phyloP scores from a whole-genome alignment of 2,113 vertebrate species.

The Eubucco bourcierii region DNA sequence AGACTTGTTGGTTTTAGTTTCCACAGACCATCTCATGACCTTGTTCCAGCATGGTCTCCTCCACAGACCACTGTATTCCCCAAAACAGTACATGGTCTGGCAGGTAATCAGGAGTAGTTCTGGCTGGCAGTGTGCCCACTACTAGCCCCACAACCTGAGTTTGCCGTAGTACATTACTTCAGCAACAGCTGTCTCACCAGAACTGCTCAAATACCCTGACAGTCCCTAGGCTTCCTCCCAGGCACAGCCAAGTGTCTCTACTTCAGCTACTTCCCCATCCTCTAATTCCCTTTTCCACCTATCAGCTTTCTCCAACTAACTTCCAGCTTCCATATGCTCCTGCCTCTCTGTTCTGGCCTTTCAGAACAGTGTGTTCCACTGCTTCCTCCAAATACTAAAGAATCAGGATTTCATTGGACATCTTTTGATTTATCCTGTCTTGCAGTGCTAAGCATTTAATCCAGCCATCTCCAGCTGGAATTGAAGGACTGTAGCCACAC shows the following conservation, averaged over 20 bases:
- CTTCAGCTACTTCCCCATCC: not conserved
- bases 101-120: not conserved
- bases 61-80: not conserved
- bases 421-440: not conserved
- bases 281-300: not conserved
- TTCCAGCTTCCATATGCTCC: not conserved
- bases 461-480: not conserved
- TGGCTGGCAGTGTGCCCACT: not conserved
- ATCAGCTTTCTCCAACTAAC: not conserved
- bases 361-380: not conserved
- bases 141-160: not conserved
- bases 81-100: not conserved
- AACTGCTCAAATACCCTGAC: not conserved
- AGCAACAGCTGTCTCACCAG: not conserved
- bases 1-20: not conserved
- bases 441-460: not conserved
- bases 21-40: not conserved
- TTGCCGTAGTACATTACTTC: not conserved
- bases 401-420: not conserved
- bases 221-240: not conserved
- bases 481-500: not conserved
- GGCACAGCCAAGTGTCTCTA: not conserved
- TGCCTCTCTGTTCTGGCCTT: not conserved
- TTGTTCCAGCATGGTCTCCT: not conserved
- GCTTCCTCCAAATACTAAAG: not conserved